phyloP scores from a whole-genome alignment of 1,140 invertebrate genomes.

The Nephotettix cincticeps region DNA sequence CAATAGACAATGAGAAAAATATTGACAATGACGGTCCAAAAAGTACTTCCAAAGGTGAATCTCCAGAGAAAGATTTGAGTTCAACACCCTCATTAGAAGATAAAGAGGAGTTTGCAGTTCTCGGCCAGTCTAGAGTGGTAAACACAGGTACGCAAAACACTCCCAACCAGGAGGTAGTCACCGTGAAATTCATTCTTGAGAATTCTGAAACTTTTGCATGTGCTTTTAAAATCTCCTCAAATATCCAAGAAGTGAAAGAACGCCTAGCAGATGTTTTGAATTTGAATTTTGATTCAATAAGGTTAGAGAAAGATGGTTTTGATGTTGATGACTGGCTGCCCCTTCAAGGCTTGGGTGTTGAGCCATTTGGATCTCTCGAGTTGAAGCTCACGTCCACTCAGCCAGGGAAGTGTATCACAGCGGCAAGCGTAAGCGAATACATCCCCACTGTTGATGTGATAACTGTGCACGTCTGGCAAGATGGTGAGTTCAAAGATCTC shows the following conservation, averaged over 20 bases:
- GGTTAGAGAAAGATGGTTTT: not conserved
- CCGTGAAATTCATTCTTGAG: slow-evolving; percentile 32
- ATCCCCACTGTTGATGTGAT: slow-evolving; percentile 38
- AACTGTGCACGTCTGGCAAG: slow-evolving; percentile 29
- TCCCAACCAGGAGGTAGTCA: slow-evolving; percentile 30
- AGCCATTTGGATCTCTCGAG: slow-evolving; percentile 34
- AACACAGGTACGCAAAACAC: slow-evolving; percentile 28
- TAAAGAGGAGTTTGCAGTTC: not conserved
- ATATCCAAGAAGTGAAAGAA: slow-evolving; percentile 24
- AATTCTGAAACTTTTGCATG: slow-evolving; percentile 30
- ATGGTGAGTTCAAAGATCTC: slow-evolving; percentile 23
- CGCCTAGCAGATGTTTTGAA: slow-evolving; percentile 16
- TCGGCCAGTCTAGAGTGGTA: not conserved
- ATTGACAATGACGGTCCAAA: slow-evolving; percentile 8
- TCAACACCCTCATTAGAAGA: not conserved
- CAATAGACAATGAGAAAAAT: not conserved
- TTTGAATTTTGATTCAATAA: slow-evolving; percentile 12
- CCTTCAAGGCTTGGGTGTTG: slow-evolving; percentile 31
- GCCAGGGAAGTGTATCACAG: not conserved
- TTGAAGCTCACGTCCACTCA: slow-evolving; percentile 19
- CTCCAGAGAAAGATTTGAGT: slow-evolving; percentile 1
- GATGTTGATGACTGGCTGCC: slow-evolving; percentile 27
- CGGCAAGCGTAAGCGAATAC: slow-evolving; percentile 6
- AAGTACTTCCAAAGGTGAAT: not conserved
- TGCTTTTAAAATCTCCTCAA: slow-evolving; percentile 29